Conservation (phyloP, 2,888 invertebrate species). For the Pecten maximus region DNA sequence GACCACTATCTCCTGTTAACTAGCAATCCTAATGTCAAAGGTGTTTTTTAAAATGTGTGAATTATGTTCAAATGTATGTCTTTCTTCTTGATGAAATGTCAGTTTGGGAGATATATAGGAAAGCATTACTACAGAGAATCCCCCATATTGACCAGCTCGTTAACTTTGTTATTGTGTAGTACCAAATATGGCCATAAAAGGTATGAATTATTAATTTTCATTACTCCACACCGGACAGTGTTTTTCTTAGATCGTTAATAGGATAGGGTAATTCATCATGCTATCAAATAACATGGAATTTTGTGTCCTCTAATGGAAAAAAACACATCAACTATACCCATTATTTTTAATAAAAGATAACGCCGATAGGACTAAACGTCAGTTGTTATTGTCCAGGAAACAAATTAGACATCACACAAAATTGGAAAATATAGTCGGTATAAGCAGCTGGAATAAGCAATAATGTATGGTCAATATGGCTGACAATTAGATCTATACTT, state of each 20-base stretch:
- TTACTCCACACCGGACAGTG: constrained; percentile 3
- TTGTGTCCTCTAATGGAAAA: constrained; percentile 9
- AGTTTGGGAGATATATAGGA: neutral
- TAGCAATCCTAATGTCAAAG: neutral
- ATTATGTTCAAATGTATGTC: neutral
- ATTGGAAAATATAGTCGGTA: constrained; percentile 27
- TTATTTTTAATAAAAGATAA: constrained; percentile 35
- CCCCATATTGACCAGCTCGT: neutral
- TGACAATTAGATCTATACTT: neutral
- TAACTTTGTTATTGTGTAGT: neutral
- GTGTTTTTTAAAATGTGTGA: neutral
- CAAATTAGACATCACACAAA: neutral
- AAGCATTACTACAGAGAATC: neutral
- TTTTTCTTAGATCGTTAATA: constrained; percentile 18
- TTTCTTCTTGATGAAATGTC: neutral
- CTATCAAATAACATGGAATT: constrained; percentile 17
- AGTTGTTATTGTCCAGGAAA: constrained; percentile 16
- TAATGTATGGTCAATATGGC: neutral
- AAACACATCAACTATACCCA: neutral
- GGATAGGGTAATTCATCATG: neutral
- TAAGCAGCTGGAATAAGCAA: neutral
- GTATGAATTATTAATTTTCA: constrained; percentile 25
- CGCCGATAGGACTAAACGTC: constrained; percentile 2
- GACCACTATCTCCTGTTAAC: neutral
- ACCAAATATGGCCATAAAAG: constrained; percentile 20